Conservation (phyloP, 2,113 vertebrate genomes). For the Narcine bancroftii region DNA sequence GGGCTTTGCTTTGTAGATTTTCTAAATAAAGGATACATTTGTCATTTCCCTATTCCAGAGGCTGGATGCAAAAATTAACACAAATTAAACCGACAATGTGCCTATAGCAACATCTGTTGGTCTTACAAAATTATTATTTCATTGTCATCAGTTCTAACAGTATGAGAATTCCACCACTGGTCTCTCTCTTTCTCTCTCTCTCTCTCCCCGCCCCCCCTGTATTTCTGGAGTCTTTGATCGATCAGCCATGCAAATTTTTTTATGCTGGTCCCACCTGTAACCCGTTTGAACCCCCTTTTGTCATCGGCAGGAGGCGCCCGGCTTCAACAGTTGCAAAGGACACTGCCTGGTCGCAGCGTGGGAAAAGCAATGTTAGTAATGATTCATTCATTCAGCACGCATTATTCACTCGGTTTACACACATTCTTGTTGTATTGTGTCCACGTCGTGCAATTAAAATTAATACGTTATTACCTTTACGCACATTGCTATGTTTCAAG, state of each 20-base stretch:
- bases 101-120: not conserved
- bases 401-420: not conserved
- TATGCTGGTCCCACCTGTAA: slow-evolving; percentile 1
- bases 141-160: not conserved
- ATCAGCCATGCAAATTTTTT: not conserved
- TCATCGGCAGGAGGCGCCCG: slow-evolving; percentile 20
- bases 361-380: slow-evolving; percentile 10
- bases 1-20: not conserved
- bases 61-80: not conserved
- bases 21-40: not conserved
- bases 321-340: not conserved
- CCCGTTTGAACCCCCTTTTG: not conserved
- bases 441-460: slow-evolving; percentile 33
- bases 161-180: not conserved
- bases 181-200: not conserved
- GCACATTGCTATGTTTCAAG: not conserved
- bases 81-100: not conserved
- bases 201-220: not conserved
- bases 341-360: not conserved
- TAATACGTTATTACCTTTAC: slow-evolving; percentile 31
- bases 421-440: slow-evolving; percentile 1
- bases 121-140: not conserved
- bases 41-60: not conserved
- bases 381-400: not conserved
- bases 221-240: slow-evolving; percentile 2